These are phyloP conservation scores for Panurus biarmicus DNA, from an alignment of 2,113 vertebrate genomes.

Conservation along the genomic window DNA sequence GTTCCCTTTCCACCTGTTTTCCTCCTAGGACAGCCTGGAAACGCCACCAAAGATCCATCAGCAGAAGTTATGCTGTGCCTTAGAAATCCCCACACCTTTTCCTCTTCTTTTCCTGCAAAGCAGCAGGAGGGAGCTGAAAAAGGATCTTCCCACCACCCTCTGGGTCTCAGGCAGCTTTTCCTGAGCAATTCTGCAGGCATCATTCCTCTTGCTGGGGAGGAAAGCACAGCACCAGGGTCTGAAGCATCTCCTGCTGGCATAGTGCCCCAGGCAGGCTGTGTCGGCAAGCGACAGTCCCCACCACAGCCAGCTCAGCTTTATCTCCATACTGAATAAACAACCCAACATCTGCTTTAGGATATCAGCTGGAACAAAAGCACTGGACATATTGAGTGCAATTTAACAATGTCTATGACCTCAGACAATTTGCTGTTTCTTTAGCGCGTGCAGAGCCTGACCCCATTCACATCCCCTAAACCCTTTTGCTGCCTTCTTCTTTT, in stretches of 20 bases:
- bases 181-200: not conserved
- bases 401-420: not conserved
- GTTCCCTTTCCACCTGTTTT: not conserved
- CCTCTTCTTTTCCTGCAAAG: not conserved
- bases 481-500: not conserved
- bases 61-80: not conserved
- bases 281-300: rapidly evolving
- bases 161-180: not conserved
- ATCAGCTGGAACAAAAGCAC: not conserved
- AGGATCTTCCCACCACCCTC: too few species aligned
- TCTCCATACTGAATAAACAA: not conserved
- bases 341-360: not conserved
- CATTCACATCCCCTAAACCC: not conserved
- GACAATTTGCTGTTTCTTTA: not conserved
- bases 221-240: not conserved
- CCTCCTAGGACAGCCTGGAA: not conserved
- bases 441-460: rapidly evolving
- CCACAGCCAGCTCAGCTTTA: not conserved
- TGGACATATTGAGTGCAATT: not conserved
- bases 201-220: not conserved
- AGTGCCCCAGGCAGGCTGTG: not conserved
- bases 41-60: not conserved
- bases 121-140: not conserved
- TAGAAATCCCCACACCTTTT: not conserved
- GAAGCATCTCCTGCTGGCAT: not conserved